phyloP scores from a whole-genome alignment of 2,888 invertebrate species.

The Plebejus anna region DNA sequence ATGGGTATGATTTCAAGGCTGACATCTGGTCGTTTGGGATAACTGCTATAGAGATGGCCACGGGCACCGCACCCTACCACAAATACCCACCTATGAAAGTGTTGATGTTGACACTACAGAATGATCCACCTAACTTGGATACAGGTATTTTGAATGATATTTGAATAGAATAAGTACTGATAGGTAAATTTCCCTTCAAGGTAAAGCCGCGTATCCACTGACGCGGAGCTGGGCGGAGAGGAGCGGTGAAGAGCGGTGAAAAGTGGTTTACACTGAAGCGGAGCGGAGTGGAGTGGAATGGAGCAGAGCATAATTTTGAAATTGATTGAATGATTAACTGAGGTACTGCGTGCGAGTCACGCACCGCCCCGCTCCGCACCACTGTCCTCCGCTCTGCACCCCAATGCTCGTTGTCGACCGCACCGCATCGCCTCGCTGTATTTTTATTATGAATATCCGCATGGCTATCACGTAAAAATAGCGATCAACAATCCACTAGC shows the following conservation, averaged over 20 bases:
- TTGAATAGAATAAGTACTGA: too few relatives aligned
- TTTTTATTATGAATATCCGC: too few relatives aligned
- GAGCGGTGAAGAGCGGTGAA: too few relatives aligned
- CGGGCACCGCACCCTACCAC: conserved; percentile 98
- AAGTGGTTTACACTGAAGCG: neutral
- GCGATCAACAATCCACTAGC: too few relatives aligned
- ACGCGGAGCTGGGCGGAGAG: too few relatives aligned
- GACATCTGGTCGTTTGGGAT: conserved; percentile 91
- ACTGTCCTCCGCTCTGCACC: neutral
- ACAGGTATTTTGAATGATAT: conserved; percentile 76
- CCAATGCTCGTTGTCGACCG: too few relatives aligned
- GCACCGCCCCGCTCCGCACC: conserved; percentile 21
- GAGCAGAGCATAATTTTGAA: neutral
- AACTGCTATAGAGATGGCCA: conserved; percentile 99
- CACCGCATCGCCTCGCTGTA: neutral
- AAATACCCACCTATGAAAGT: conserved; percentile 99
- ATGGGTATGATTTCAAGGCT: conserved; percentile 99
- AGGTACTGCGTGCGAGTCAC: neutral
- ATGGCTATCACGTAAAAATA: too few relatives aligned
- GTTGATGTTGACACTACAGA: conserved; percentile 97
- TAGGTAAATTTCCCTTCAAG: too few relatives aligned
- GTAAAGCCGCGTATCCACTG: neutral
- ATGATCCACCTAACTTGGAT: conserved; percentile 98
- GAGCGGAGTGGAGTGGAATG: neutral
- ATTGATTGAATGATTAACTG: neutral